These are phyloP conservation scores for Halictus rubicundus DNA, from an alignment of 1,140 invertebrate species.

Conservation along the genomic window DNA sequence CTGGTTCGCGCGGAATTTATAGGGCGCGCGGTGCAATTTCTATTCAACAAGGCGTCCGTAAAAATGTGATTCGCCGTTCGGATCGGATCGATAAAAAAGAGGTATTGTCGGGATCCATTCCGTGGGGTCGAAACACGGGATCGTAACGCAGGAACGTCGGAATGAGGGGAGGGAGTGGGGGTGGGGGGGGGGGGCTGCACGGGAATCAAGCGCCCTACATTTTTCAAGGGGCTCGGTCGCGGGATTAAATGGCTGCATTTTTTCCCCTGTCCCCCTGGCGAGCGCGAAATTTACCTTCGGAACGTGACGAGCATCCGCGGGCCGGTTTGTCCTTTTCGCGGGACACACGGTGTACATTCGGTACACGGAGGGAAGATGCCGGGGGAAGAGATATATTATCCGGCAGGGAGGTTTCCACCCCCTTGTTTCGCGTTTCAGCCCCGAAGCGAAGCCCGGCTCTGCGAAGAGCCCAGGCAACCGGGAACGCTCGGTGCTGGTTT, in stretches of 20 bases:
- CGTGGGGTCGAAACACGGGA: not conserved
- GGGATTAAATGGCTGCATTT: constrained; percentile 25
- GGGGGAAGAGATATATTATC: constrained; percentile 63
- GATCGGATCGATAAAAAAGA: not conserved
- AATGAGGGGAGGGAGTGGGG: no score
- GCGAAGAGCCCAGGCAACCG: constrained; percentile 29
- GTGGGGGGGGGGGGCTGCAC: not conserved
- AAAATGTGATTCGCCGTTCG: not conserved
- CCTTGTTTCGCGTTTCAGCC: constrained; percentile 60
- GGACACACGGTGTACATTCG: constrained; percentile 24
- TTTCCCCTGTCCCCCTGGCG: not conserved
- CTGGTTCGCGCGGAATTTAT: not conserved
- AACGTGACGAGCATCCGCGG: constrained; percentile 36
- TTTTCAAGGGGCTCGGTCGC: not conserved
- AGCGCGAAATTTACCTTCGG: constrained; percentile 22
- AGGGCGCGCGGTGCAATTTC: not conserved
- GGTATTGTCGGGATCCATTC: not conserved
- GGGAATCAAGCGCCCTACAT: not conserved
- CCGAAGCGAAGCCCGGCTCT: constrained; percentile 22
- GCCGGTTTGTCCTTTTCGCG: constrained; percentile 38
- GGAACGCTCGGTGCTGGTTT: not conserved
- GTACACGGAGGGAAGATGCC: constrained; percentile 18
- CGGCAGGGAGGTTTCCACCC: constrained; percentile 57
- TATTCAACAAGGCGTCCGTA: not conserved
- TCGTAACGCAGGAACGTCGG: not conserved